Evolutionary conservation across 2,888 invertebrate genomes (phyloP).

Genomic region (Leptinotarsa tumamoca): DNA sequence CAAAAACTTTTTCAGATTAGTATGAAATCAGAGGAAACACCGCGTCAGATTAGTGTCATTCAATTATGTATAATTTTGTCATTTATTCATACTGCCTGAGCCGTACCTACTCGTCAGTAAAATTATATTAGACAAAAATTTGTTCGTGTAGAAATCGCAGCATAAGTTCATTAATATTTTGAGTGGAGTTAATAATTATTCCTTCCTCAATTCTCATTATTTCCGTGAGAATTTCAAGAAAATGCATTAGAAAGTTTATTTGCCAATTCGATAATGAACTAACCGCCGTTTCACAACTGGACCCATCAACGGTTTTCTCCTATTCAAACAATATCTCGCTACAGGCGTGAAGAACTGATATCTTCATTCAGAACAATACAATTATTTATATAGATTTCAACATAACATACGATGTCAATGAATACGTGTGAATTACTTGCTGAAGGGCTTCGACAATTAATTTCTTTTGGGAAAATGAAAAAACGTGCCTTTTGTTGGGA

Average conservation of each 20-base stretch:
- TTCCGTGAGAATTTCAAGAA: constrained; percentile 21
- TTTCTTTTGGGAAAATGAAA: too few species aligned
- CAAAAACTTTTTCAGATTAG: too few species aligned
- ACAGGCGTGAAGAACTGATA: constrained; percentile 16
- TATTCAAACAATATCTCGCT: constrained; percentile 19
- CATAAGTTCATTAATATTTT: constrained; percentile 15
- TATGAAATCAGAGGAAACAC: too few species aligned
- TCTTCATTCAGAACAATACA: constrained; percentile 11
- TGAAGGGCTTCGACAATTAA: too few species aligned
- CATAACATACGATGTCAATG: too few species aligned
- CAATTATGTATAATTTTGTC: background rate
- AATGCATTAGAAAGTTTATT: constrained; percentile 20
- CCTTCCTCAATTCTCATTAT: constrained; percentile 20
- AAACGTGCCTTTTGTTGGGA: too few species aligned
- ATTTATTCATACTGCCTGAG: background rate
- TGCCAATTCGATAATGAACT: constrained; percentile 17
- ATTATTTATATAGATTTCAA: background rate
- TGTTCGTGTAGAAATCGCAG: background rate
- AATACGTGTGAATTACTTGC: too few species aligned
- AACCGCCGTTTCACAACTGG: constrained; percentile 15
- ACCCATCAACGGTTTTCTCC: constrained; percentile 8
- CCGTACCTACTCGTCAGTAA: background rate
- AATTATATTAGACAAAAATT: constrained; percentile 14
- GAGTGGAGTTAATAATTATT: constrained; percentile 13
- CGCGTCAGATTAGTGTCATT: too few species aligned